Conservation (phyloP, 2,888 invertebrate species). For the Smittia sp. region DNA sequence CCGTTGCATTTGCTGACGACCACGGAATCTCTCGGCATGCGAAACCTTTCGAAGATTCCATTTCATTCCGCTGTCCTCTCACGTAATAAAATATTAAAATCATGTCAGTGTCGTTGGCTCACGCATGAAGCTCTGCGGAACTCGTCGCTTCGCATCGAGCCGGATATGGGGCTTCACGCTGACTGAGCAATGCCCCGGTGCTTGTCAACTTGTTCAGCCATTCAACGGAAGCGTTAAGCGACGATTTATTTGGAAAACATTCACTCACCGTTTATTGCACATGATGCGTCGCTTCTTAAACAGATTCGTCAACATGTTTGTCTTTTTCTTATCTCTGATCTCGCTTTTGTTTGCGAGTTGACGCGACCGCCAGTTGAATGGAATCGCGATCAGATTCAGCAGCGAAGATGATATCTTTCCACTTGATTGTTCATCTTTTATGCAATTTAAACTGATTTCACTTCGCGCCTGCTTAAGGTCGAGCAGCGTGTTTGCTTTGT, state of each 20-base stretch:
- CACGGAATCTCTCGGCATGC: no score
- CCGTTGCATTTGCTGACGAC: no score
- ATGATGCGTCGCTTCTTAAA: conserved; percentile 12
- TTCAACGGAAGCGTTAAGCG: background rate
- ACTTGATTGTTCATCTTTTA: conserved; percentile 19
- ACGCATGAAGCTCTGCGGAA: background rate
- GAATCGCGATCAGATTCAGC: conserved; percentile 14
- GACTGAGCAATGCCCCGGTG: background rate
- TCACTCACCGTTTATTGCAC: conserved; percentile 34
- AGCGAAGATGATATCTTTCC: background rate
- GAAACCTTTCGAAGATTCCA: background rate
- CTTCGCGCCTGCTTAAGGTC: conserved; percentile 1
- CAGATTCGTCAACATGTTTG: conserved; percentile 29
- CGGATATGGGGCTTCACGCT: conserved; percentile 26
- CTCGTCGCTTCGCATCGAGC: background rate
- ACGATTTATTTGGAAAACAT: no score
- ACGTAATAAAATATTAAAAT: background rate
- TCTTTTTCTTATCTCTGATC: background rate
- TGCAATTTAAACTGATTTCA: conserved; percentile 36
- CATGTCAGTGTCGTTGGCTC: background rate
- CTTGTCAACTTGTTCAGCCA: background rate
- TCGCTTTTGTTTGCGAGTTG: background rate
- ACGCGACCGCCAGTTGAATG: conserved; percentile 23
- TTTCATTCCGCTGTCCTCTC: background rate
- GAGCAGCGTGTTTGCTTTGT: background rate